These are phyloP conservation scores for Adelphocoris suturalis DNA, from an alignment of 2,888 invertebrate species.

Conservation along the genomic window DNA sequence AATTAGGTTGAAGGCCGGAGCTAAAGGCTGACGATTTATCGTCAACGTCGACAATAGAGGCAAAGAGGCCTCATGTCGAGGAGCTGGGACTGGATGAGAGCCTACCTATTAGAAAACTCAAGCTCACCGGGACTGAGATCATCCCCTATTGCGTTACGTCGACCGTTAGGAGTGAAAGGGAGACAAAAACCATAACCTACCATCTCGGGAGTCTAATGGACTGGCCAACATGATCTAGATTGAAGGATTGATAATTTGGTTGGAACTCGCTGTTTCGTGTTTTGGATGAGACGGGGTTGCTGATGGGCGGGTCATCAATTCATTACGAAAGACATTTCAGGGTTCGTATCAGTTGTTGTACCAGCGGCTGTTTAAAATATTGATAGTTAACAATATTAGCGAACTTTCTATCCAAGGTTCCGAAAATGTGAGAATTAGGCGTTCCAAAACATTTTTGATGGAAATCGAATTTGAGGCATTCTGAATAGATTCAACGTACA, in stretches of 20 bases:
- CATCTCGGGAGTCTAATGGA: constrained; percentile 36
- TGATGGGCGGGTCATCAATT: no score
- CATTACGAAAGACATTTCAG: no score
- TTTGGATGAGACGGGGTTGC: no score
- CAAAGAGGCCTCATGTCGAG: neutral
- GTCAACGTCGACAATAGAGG: constrained; percentile 62
- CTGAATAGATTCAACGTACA: no score
- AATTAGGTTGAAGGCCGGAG: constrained; percentile 56
- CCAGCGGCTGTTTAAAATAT: no score
- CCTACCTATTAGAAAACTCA: constrained; percentile 62
- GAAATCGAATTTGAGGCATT: no score
- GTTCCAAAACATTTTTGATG: no score
- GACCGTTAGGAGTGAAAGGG: constrained; percentile 63
- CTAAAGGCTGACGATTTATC: constrained; percentile 65
- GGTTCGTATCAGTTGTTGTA: no score
- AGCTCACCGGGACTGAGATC: neutral
- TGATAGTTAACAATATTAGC: no score
- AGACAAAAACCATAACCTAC: constrained; percentile 58
- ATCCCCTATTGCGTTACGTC: neutral
- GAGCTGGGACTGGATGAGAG: constrained; percentile 9
- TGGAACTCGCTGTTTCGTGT: constrained; percentile 15
- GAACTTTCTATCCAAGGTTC: no score
- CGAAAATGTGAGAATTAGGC: no score
- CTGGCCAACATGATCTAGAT: constrained; percentile 37
- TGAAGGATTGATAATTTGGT: constrained; percentile 24